These are phyloP conservation scores for Aurelia sp. DNA, from an alignment of 30 jellyfish, hydroid and myxozoan species.

Conservation along the genomic window DNA sequence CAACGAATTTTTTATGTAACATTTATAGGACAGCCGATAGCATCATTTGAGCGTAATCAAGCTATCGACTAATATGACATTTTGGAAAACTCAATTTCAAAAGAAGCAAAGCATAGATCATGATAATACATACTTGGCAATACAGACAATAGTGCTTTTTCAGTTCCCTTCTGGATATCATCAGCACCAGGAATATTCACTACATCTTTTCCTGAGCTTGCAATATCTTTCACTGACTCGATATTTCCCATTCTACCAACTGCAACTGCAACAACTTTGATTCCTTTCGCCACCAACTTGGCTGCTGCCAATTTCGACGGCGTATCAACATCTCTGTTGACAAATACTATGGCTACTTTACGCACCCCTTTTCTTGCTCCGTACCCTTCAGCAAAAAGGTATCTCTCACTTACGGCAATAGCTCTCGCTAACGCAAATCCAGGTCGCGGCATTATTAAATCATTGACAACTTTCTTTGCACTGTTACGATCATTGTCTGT, in stretches of 20 bases:
- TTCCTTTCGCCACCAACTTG: not conserved
- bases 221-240: not conserved
- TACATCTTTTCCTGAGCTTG: not conserved
- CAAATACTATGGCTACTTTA: slow-evolving; percentile 11
- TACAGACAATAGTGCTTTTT: not conserved
- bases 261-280: slow-evolving; percentile 52
- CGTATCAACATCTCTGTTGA: not conserved
- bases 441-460: slow-evolving; percentile 4
- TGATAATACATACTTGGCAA: slow-evolving; percentile 3
- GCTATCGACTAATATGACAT: too few species aligned
- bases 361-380: slow-evolving; percentile 44
- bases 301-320: slow-evolving; percentile 11
- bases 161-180: not conserved
- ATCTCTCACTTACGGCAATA: not conserved
- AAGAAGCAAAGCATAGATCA: too few species aligned
- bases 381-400: not conserved
- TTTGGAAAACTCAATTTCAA: too few species aligned
- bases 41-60: too few species aligned
- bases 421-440: slow-evolving; percentile 38
- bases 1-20: too few species aligned
- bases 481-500: not conserved
- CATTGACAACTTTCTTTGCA: not conserved
- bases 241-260: slow-evolving; percentile 27
- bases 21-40: too few species aligned
- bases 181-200: not conserved